Evolutionary conservation across 2,888 invertebrate species (phyloP), one percentile per base, ranked within the genome.

Genomic region (Erebia ligea): DNA sequence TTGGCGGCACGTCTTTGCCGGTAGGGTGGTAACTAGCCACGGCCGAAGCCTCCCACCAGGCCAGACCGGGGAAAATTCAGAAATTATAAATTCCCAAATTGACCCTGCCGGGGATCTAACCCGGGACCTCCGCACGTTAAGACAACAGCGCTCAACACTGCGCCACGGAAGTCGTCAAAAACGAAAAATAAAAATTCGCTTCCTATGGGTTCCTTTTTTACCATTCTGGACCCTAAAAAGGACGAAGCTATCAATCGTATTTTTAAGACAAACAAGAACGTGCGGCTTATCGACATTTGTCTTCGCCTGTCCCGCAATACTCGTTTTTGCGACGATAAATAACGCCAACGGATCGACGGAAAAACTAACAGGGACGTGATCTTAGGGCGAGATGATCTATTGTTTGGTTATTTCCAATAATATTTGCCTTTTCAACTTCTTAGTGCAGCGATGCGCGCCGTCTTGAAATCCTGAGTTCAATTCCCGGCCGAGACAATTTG

Each of bases 211-310:
- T 34, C 34, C 34, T 34, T 34, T 34, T 34, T 34, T 34, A 34
- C 34, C 34, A 34, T 34, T 34, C 34, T 34, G 34, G 34, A 34
- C 34, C 34, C 34, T 34, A 34, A 34, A 34, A 34, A 34, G 34
- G 6, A 6, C 34, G 34, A 34, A 6, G 34, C 34, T 34, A 34
- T 34, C 34, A 6, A 34, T 34, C 34, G 34, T 34, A 34, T 52
- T 56, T 56, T 56, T 19, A 19, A 11, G 56, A 56, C 19, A 19
- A 48, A 48, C 15, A 48, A 48, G 48, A 15, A 54, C 8, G 19
- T 9, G 56, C 11, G 56, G 56, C 56, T 56, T 56, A 56, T 56
- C 11, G 56, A 56, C 19, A 56, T 56, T 56, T 56, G 19, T 56
- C 56, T 56, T 56, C 56, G 21, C 21, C 19, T 56, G 21, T 56